Evolutionary conservation across 2,797 vertebrate species (phyloP).

Genomic region (Morus bassanus): DNA sequence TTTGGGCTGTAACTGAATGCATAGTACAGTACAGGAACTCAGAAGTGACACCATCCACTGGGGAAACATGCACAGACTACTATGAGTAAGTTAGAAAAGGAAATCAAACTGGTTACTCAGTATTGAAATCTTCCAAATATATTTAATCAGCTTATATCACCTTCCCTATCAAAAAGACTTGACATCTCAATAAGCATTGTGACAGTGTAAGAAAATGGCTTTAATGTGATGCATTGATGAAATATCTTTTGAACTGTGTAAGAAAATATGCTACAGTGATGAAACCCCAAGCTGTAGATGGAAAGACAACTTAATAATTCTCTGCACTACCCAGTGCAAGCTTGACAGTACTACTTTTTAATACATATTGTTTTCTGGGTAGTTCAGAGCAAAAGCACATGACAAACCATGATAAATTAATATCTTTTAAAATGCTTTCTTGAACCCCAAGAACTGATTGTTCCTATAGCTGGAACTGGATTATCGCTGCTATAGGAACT

Average conservation of each 20-base stretch:
- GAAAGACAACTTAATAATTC: slow-evolving; percentile 27
- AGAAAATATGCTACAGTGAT: slow-evolving; percentile 11
- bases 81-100: background rate
- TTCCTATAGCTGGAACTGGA: background rate
- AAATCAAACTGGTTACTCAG: background rate
- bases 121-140: background rate
- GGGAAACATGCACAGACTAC: background rate
- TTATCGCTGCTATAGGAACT: background rate
- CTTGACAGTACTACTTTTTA: background rate
- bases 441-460: background rate
- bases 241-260: slow-evolving; percentile 5
- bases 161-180: background rate
- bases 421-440: slow-evolving; percentile 4
- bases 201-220: background rate
- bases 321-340: background rate
- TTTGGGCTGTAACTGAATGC: background rate
- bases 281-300: background rate
- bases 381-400: slow-evolving; percentile 2
- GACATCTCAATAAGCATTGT: background rate
- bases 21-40: background rate
- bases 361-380: slow-evolving; percentile 3
- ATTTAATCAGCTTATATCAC: background rate
- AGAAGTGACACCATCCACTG: background rate
- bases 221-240: background rate
- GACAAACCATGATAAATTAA: background rate